phyloP scores from a whole-genome alignment of 2,113 vertebrate genomes.

The Lepidothrix coronata region DNA sequence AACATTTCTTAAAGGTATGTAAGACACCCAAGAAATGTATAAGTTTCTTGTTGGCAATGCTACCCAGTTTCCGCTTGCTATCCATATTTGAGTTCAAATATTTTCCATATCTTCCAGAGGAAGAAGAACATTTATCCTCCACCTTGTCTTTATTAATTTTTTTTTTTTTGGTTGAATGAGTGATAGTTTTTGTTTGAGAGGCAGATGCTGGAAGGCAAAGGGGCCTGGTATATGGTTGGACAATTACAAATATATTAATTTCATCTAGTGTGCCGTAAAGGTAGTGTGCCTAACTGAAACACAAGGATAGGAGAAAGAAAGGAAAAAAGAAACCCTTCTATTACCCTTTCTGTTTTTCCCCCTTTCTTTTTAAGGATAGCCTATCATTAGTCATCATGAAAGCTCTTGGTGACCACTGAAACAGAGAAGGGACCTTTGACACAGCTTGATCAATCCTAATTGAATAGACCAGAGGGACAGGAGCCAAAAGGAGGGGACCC shows the following conservation, averaged over 20 bases:
- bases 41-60: background rate
- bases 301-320: background rate
- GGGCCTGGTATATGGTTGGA: background rate
- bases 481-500: conserved; percentile 57
- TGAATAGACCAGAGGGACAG: conserved; percentile 73
- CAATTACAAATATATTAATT: conserved; percentile 41
- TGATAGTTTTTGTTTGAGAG: background rate
- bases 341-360: background rate
- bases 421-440: conserved; percentile 71
- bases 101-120: background rate
- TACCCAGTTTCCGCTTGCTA: background rate
- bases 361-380: conserved; percentile 13
- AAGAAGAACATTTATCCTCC: background rate
- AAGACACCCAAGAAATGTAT: background rate
- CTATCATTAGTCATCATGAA: conserved; percentile 71
- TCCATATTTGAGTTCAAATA: background rate
- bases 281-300: conserved; percentile 23
- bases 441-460: conserved; percentile 76
- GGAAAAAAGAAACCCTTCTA: background rate
- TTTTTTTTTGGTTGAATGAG: background rate
- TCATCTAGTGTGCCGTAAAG: conserved; percentile 22
- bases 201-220: background rate
- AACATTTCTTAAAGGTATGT: background rate
- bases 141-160: background rate
- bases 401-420: conserved; percentile 62